phyloP scores from a whole-genome alignment of 37 sponge, comb jelly and placozoan genomes.

The Cliona cf. orientalis region DNA sequence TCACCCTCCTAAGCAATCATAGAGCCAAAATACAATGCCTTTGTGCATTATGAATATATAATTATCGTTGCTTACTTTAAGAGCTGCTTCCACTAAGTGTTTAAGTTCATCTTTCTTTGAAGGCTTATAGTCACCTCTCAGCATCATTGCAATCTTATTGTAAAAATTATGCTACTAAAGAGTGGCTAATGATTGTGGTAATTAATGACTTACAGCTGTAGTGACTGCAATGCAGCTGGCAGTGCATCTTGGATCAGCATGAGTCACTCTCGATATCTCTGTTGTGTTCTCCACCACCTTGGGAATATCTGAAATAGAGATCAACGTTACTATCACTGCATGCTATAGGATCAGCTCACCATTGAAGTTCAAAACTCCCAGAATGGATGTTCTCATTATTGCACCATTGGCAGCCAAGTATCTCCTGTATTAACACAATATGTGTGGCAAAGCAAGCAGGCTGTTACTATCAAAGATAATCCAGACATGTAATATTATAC shows the following conservation, averaged over 20 bases:
- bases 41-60: not conserved
- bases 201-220: slow-evolving; percentile 72
- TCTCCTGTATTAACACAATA: slow-evolving; percentile 24
- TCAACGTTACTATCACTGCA: not conserved
- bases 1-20: slow-evolving; percentile 42
- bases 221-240: slow-evolving; percentile 91
- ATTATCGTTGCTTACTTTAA: slow-evolving; percentile 31
- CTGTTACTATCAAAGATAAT: no score
- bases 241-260: slow-evolving; percentile 91
- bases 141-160: slow-evolving; percentile 77
- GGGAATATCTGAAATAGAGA: slow-evolving; percentile 59
- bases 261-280: slow-evolving; percentile 69
- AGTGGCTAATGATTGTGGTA: not conserved
- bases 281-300: slow-evolving; percentile 73
- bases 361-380: slow-evolving; percentile 81
- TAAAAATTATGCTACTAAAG: not conserved
- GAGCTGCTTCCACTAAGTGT: slow-evolving; percentile 32
- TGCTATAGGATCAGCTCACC: slow-evolving; percentile 40
- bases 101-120: slow-evolving; percentile 35
- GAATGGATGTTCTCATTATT: slow-evolving; percentile 87
- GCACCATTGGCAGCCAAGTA: slow-evolving; percentile 93
- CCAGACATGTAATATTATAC: no score
- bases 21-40: not conserved
- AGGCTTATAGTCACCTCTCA: slow-evolving; percentile 67
- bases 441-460: not conserved